A percentile compares a stretch with the other conserved stretches of the same genome.
These are phyloP conservation scores for Coleophora flavipennella DNA, from an alignment of 2,888 invertebrate species.

Conservation along the genomic window DNA sequence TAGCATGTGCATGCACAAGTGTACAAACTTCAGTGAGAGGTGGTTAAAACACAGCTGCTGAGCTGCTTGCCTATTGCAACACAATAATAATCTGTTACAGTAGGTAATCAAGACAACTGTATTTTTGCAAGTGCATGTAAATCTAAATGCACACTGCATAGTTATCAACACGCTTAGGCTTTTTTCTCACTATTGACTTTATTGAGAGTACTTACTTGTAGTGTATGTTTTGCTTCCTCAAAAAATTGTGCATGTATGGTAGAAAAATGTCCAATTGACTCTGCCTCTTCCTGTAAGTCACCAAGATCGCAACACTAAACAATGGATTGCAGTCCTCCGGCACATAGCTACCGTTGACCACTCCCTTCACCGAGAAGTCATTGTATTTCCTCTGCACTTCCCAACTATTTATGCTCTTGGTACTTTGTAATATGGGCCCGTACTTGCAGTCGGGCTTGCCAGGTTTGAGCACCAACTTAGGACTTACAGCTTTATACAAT, in stretches of 20 bases:
- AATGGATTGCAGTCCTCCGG: constrained; percentile 31
- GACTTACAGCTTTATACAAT: constrained; percentile 28
- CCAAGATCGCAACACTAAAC: constrained; percentile 80
- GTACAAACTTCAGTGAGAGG: too few relatives aligned
- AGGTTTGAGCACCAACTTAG: constrained; percentile 20
- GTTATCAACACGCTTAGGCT: too few relatives aligned
- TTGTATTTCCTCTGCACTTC: constrained; percentile 29
- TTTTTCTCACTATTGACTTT: too few relatives aligned
- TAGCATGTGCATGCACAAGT: too few relatives aligned
- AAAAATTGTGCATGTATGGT: constrained; percentile 88
- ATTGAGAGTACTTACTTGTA: constrained; percentile 75
- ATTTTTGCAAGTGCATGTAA: too few relatives aligned
- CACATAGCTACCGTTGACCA: constrained; percentile 24
- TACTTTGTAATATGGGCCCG: constrained; percentile 34
- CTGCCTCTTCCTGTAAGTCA: constrained; percentile 84
- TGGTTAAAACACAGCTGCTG: too few relatives aligned
- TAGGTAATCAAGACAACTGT: too few relatives aligned
- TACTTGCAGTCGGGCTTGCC: constrained; percentile 40
- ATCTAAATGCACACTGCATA: too few relatives aligned
- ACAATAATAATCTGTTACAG: too few relatives aligned
- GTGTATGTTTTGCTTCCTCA: constrained; percentile 86
- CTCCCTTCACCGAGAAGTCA: constrained; percentile 23
- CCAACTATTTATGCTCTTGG: constrained; percentile 24
- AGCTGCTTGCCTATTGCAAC: too few relatives aligned
- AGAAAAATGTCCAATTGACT: constrained; percentile 83